phyloP scores from a whole-genome alignment of 2,797 vertebrate genomes.

The Oreonectes daqikongensis region DNA sequence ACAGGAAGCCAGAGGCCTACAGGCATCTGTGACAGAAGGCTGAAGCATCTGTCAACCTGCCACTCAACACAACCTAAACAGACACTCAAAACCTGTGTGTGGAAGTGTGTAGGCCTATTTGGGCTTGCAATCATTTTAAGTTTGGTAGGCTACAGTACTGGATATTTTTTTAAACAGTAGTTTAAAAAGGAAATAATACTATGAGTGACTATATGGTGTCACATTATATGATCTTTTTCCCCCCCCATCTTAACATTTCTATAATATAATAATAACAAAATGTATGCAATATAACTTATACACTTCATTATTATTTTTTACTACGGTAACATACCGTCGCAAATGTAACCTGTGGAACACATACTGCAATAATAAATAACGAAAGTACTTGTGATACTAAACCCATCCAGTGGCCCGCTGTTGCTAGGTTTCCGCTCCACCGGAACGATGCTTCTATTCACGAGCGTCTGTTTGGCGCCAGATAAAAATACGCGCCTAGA shows the following conservation, averaged over 20 bases:
- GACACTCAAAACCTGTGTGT: neutral
- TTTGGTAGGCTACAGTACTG: neutral
- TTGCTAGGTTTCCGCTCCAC: neutral
- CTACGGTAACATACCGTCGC: too few species aligned
- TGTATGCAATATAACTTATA: too few species aligned
- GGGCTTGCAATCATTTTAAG: conserved; percentile 1
- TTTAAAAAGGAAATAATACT: too few species aligned
- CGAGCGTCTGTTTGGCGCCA: conserved; percentile 9
- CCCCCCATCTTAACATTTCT: too few species aligned
- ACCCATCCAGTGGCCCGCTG: too few species aligned
- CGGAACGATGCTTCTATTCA: neutral
- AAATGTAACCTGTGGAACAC: neutral
- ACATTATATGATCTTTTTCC: neutral
- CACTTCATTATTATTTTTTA: neutral
- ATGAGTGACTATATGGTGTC: too few species aligned
- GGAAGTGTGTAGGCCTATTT: neutral
- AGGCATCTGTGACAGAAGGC: conserved; percentile 2
- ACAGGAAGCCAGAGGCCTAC: conserved; percentile 33
- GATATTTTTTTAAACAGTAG: too few species aligned
- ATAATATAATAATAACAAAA: too few species aligned
- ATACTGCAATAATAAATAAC: neutral
- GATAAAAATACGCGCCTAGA: conserved; percentile 37
- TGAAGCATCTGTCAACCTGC: conserved; percentile 38
- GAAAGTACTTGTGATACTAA: neutral
- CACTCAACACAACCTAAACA: conserved; percentile 33